phyloP scores from a whole-genome alignment of 2,113 vertebrate species.

The Archilochus colubris region DNA sequence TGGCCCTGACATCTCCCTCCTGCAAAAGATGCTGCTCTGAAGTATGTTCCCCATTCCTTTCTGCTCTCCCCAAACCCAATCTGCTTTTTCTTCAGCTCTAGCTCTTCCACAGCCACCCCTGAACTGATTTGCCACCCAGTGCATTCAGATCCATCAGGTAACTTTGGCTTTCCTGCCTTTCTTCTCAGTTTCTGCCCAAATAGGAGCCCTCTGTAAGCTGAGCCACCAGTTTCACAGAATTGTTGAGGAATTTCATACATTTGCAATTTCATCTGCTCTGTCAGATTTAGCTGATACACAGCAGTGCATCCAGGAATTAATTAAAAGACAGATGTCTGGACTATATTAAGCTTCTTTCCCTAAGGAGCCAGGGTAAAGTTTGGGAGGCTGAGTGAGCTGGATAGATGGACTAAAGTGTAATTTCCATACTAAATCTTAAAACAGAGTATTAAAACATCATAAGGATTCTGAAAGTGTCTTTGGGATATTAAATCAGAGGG shows the following conservation, averaged over 20 bases:
- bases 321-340: slow-evolving; percentile 1
- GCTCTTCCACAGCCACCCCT: not conserved
- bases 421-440: not conserved
- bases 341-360: slow-evolving; percentile 1
- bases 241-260: not conserved
- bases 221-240: not conserved
- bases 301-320: not conserved
- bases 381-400: not conserved
- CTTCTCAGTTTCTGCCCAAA: not conserved
- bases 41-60: not conserved
- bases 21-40: not conserved
- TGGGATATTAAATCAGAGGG: not conserved
- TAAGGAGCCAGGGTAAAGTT: not conserved
- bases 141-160: not conserved
- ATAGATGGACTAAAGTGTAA: not conserved
- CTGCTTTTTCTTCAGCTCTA: not conserved
- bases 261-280: not conserved
- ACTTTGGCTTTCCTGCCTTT: not conserved
- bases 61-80: not conserved
- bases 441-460: not conserved
- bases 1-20: not conserved
- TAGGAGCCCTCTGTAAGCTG: not conserved
- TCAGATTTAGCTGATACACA: not conserved
- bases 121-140: not conserved
- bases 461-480: slow-evolving; percentile 21